Conservation (phyloP, 1,140 invertebrate species). For the Drosophila bipectinata region DNA sequence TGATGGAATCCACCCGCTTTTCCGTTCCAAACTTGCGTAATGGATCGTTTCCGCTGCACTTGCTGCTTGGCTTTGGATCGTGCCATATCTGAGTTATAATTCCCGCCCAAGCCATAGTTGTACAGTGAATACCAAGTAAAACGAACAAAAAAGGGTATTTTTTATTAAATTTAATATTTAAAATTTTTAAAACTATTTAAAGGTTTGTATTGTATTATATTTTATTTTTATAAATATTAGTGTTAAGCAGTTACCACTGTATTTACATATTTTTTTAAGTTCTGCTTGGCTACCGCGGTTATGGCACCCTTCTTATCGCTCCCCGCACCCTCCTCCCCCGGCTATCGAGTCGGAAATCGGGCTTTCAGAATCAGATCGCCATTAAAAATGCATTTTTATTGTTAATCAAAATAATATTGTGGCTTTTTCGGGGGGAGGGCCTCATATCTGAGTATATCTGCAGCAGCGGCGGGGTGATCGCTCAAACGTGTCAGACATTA, state of each 20-base stretch:
- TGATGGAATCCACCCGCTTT: constrained; percentile 16
- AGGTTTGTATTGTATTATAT: no score
- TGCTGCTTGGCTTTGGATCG: constrained; percentile 31
- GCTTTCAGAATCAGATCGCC: constrained; percentile 38
- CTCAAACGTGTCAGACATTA: constrained; percentile 72
- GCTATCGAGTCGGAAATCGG: constrained; percentile 24
- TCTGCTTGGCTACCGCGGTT: constrained; percentile 59
- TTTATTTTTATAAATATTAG: not conserved
- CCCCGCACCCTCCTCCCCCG: not conserved
- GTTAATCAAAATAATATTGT: constrained; percentile 53
- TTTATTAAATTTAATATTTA: no score
- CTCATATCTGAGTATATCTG: constrained; percentile 25
- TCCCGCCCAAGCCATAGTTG: constrained; percentile 28
- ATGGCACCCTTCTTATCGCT: constrained; percentile 23
- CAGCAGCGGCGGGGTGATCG: constrained; percentile 49
- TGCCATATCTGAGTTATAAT: constrained; percentile 58
- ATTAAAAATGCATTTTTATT: constrained; percentile 72
- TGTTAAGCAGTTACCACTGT: constrained; percentile 13
- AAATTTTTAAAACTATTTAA: no score
- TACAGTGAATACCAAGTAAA: constrained; percentile 11
- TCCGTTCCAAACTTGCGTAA: constrained; percentile 66
- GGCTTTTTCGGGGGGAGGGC: not conserved
- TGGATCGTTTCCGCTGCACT: constrained; percentile 72
- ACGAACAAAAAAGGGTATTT: not conserved
- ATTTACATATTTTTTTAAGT: constrained; percentile 19